Conservation (phyloP, 2,113 vertebrate species). For the Mastomys coucha region DNA sequence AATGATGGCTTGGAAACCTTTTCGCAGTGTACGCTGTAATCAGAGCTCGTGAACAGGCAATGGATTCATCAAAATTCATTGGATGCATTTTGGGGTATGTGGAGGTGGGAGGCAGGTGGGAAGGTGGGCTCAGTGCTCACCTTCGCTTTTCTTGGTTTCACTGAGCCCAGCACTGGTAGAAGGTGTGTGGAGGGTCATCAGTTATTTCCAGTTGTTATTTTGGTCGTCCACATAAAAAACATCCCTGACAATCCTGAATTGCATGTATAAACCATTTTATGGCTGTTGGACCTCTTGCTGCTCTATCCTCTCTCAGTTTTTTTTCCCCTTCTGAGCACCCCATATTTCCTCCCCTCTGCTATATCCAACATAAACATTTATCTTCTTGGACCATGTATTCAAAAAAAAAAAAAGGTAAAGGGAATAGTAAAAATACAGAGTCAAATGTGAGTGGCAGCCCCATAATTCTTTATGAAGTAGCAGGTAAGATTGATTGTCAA, state of each 20-base stretch:
- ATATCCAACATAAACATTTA: slow-evolving; percentile 79
- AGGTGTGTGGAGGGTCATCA: slow-evolving; percentile 67
- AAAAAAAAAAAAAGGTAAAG: slow-evolving; percentile 78
- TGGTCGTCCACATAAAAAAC: slow-evolving; percentile 76
- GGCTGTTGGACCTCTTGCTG: slow-evolving; percentile 69
- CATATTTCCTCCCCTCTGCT: slow-evolving; percentile 79
- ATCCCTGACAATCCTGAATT: slow-evolving; percentile 82
- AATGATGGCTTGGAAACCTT: slow-evolving; percentile 50
- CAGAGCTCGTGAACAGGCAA: slow-evolving; percentile 52
- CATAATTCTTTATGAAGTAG: slow-evolving; percentile 93
- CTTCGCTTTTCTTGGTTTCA: neutral
- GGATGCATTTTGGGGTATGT: slow-evolving; percentile 63
- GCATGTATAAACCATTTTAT: slow-evolving; percentile 82
- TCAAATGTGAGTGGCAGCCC: slow-evolving; percentile 91
- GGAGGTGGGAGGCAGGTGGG: slow-evolving; percentile 36
- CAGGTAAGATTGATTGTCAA: slow-evolving; percentile 96
- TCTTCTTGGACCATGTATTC: slow-evolving; percentile 83
- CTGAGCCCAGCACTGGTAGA: rapidly evolving
- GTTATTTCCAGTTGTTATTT: slow-evolving; percentile 79
- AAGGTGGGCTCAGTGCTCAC: slow-evolving; percentile 12
- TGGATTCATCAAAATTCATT: slow-evolving; percentile 45
- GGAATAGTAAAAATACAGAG: slow-evolving; percentile 90
- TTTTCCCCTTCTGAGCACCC: slow-evolving; percentile 62
- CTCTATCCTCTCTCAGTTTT: slow-evolving; percentile 52
- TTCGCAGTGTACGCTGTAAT: neutral